Conservation (phyloP, 2,888 invertebrate species). For the Drosophila siamana region DNA sequence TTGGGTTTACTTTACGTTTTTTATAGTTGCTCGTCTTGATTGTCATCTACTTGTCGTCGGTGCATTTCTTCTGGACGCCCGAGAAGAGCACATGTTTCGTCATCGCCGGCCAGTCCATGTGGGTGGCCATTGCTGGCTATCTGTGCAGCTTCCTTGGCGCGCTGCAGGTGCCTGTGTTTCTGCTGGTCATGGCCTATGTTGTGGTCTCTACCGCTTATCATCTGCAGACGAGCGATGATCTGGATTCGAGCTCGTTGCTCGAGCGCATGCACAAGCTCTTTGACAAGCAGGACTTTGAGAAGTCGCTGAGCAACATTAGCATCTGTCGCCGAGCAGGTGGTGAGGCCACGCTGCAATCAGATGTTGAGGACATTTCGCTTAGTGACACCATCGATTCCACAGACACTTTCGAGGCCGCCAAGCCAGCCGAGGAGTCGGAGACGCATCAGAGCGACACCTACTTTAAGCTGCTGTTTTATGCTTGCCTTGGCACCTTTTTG, state of each 20-base stretch:
- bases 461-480: constrained; percentile 92
- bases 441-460: constrained; percentile 88
- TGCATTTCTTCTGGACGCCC: constrained; percentile 92
- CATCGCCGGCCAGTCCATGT: constrained; percentile 89
- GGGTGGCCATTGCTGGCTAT: constrained; percentile 92
- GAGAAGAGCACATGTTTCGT: constrained; percentile 89
- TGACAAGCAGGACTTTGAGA: constrained; percentile 80
- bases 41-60: constrained; percentile 89
- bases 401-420: constrained; percentile 68
- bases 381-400: constrained; percentile 81
- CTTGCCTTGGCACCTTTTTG: constrained; percentile 92
- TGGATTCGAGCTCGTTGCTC: constrained; percentile 67
- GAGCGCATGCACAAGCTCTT: constrained; percentile 79
- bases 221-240: constrained; percentile 81
- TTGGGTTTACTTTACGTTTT: background rate
- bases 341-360: constrained; percentile 68
- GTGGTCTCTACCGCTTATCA: constrained; percentile 81
- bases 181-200: constrained; percentile 88
- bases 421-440: constrained; percentile 74
- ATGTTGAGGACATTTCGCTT: constrained; percentile 81
- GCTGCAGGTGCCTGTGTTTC: constrained; percentile 91
- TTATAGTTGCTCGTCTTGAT: constrained; percentile 89
- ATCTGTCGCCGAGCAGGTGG: constrained; percentile 75
- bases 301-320: constrained; percentile 83
- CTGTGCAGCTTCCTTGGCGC: constrained; percentile 91